Conservation (phyloP, 1,140 invertebrate species). For the Dreissena rostriformis region DNA sequence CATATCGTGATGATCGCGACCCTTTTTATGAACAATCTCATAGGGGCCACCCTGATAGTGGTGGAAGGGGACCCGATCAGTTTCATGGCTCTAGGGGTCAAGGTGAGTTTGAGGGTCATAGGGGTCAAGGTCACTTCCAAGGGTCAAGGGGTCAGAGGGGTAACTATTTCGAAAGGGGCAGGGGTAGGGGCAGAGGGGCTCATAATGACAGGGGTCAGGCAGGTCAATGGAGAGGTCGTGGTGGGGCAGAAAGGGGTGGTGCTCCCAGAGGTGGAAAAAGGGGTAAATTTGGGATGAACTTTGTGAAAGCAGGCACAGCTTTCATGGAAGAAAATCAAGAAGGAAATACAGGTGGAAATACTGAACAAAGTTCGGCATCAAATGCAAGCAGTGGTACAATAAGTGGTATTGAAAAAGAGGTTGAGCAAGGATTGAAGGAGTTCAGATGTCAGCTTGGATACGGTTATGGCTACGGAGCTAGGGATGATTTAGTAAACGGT, state of each 20-base stretch:
- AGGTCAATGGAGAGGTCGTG: not conserved
- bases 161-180: not conserved
- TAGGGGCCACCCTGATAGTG: not conserved
- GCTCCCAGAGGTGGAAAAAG: conserved; percentile 2
- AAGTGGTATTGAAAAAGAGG: conserved; percentile 14
- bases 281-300: conserved; percentile 21
- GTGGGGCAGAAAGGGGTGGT: not conserved
- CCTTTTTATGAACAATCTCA: conserved; percentile 22
- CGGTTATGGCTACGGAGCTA: conserved; percentile 41
- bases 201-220: not conserved
- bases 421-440: conserved; percentile 32
- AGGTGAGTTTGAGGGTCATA: not conserved
- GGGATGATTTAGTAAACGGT: conserved; percentile 25
- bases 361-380: conserved; percentile 16
- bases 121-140: not conserved
- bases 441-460: conserved; percentile 18
- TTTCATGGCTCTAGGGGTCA: not conserved
- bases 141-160: not conserved
- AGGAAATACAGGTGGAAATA: not conserved
- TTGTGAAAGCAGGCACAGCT: conserved; percentile 32
- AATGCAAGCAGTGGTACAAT: conserved; percentile 10
- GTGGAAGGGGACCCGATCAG: not conserved
- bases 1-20: not conserved
- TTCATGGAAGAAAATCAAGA: not conserved
- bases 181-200: not conserved